Conservation (phyloP, 2,888 invertebrate species). For the Cheilosia vernalis region DNA sequence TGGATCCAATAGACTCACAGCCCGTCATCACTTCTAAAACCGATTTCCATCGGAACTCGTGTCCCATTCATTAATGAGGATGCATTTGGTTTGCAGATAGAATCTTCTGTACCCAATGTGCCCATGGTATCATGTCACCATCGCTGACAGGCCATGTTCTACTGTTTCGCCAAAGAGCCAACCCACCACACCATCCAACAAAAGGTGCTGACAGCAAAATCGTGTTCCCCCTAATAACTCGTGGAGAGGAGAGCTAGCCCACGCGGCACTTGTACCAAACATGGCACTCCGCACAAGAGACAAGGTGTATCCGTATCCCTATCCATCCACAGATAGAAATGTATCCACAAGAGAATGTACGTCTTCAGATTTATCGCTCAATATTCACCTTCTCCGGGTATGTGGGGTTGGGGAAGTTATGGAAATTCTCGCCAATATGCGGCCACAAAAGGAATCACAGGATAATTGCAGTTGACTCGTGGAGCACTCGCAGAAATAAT, state of each 20-base stretch:
- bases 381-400: conserved; percentile 60
- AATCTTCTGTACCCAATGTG: conserved; percentile 8
- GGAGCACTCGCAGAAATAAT: conserved; percentile 43
- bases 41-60: conserved; percentile 37
- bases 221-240: conserved; percentile 70
- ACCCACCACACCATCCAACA: conserved; percentile 12
- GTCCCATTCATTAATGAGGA: conserved; percentile 39
- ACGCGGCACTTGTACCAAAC: conserved; percentile 37
- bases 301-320: conserved; percentile 44
- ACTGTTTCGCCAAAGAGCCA: conserved; percentile 32
- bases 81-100: conserved; percentile 35
- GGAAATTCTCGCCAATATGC: conserved; percentile 42
- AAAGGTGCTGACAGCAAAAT: conserved; percentile 69
- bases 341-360: background rate
- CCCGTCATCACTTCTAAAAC: conserved; percentile 14
- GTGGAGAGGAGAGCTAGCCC: conserved; percentile 19
- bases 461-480: conserved; percentile 57
- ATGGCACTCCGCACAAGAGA: conserved; percentile 29
- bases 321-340: conserved; percentile 16
- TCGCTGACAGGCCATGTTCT: conserved; percentile 66
- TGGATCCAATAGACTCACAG: conserved; percentile 42
- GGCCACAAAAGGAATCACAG: conserved; percentile 53
- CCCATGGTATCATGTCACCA: conserved; percentile 64
- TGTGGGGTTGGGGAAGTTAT: conserved; percentile 36
- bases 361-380: conserved; percentile 70